A percentile compares a stretch with the other conserved stretches of the same genome.
These are phyloP conservation scores for Thereva nobilitata DNA, from an alignment of 2,888 invertebrate species.

Conservation along the genomic window DNA sequence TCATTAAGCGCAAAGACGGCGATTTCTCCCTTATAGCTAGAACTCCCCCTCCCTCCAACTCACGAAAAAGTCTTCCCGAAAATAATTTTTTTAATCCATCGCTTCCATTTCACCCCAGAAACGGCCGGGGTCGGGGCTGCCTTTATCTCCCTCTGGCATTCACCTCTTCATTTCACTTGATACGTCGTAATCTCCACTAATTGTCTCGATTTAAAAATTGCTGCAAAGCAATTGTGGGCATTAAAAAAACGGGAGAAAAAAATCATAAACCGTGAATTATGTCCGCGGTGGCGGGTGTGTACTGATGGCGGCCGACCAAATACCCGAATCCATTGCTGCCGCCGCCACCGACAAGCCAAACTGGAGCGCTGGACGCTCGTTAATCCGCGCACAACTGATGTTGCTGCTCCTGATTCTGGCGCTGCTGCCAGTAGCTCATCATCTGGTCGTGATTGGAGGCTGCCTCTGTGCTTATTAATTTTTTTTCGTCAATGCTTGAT, in stretches of 20 bases:
- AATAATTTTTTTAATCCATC: not conserved
- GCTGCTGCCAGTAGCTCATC: too few relatives aligned
- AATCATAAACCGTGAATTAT: constrained; percentile 29
- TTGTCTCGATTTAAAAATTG: constrained; percentile 48
- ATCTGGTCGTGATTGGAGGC: too few relatives aligned
- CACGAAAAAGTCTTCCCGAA: not conserved
- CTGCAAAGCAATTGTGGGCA: constrained; percentile 47
- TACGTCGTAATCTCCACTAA: constrained; percentile 46
- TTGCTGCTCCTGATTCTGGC: too few relatives aligned
- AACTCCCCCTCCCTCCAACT: too few relatives aligned
- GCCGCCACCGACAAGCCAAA: too few relatives aligned
- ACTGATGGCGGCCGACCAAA: not conserved
- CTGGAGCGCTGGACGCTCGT: too few relatives aligned
- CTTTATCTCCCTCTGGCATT: constrained; percentile 9
- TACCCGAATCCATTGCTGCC: not conserved
- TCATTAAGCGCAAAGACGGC: too few relatives aligned
- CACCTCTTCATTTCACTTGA: constrained; percentile 31
- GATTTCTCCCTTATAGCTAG: too few relatives aligned
- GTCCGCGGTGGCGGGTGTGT: constrained; percentile 19
- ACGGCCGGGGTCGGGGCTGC: constrained; percentile 1
- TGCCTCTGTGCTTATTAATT: too few relatives aligned
- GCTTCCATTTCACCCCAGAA: not conserved
- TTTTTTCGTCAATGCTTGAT: too few relatives aligned
- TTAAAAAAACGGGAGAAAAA: constrained; percentile 44
- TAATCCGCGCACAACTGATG: too few relatives aligned